phyloP scores from a whole-genome alignment of 2,797 vertebrate species.

The Malacoctenus gilli region DNA sequence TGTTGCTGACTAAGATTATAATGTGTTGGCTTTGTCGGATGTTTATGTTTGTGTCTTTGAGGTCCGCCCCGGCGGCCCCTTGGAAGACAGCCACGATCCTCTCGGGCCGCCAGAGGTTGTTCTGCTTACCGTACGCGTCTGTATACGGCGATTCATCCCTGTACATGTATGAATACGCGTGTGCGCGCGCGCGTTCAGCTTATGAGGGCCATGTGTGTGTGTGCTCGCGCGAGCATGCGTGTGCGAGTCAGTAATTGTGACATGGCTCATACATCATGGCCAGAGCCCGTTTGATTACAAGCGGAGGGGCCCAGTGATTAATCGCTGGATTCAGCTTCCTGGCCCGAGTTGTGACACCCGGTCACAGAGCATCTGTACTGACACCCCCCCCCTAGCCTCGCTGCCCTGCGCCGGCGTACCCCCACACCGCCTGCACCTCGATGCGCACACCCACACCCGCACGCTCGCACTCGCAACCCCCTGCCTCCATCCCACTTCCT shows the following conservation, averaged over 20 bases:
- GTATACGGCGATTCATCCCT: conserved; percentile 46
- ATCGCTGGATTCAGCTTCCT: conserved; percentile 97
- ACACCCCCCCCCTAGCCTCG: conserved; percentile 79
- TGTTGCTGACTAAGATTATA: conserved; percentile 75
- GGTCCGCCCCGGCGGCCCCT: conserved; percentile 67
- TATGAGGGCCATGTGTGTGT: conserved; percentile 33
- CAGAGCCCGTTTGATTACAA: conserved; percentile 98
- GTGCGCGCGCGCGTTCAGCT: conserved; percentile 55
- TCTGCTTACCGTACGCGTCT: conserved; percentile 20
- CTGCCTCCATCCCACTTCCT: conserved; percentile 45
- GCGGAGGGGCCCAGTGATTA: conserved; percentile 98
- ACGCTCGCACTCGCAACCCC: conserved; percentile 39
- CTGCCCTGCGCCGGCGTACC: conserved; percentile 55
- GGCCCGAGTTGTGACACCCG: conserved; percentile 97
- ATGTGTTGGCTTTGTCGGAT: conserved; percentile 68
- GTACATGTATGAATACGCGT: conserved; percentile 65
- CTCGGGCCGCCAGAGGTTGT: conserved; percentile 53
- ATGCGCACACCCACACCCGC: conserved; percentile 35
- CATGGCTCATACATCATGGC: conserved; percentile 98
- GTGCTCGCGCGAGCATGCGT: conserved; percentile 43
- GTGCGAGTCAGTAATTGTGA: conserved; percentile 87
- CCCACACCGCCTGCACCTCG: conserved; percentile 51
- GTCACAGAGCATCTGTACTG: conserved; percentile 99
- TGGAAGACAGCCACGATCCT: conserved; percentile 73
- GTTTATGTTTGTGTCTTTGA: conserved; percentile 77